Evolutionary conservation across 2,113 vertebrate species (phyloP).

Genomic region (Lipotes vexillifer): DNA sequence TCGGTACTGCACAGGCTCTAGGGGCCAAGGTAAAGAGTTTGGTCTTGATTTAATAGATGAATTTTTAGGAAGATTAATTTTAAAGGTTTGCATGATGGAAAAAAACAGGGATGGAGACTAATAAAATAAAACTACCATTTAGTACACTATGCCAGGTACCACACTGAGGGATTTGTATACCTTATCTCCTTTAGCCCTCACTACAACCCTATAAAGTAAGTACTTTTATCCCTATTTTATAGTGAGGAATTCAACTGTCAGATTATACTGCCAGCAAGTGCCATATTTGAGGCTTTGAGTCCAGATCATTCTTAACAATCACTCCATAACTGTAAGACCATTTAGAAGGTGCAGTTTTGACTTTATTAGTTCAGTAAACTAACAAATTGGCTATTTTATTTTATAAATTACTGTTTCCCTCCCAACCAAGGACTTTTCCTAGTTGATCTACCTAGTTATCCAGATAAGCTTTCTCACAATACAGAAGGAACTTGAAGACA

Average conservation of each 20-base stretch:
- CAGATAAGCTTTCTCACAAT: slow-evolving; percentile 12
- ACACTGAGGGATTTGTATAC: neutral
- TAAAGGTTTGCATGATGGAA: neutral
- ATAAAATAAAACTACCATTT: neutral
- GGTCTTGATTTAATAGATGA: slow-evolving; percentile 10
- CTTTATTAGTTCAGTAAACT: neutral
- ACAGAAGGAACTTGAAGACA: neutral
- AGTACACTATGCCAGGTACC: neutral
- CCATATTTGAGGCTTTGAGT: neutral
- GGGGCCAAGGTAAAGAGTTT: neutral
- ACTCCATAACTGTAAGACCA: neutral
- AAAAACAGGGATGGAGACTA: neutral
- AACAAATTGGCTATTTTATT: neutral
- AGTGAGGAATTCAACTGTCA: neutral
- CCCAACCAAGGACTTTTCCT: neutral
- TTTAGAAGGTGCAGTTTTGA: neutral
- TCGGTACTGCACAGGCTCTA: neutral
- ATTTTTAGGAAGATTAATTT: neutral
- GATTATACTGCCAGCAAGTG: neutral
- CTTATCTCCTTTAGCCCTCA: neutral
- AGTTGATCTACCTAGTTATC: neutral
- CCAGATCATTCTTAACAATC: neutral
- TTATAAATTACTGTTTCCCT: neutral
- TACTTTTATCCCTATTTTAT: neutral
- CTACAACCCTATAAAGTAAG: neutral